phyloP scores from a whole-genome alignment of 2,797 vertebrate genomes.

The Squalus acanthias region DNA sequence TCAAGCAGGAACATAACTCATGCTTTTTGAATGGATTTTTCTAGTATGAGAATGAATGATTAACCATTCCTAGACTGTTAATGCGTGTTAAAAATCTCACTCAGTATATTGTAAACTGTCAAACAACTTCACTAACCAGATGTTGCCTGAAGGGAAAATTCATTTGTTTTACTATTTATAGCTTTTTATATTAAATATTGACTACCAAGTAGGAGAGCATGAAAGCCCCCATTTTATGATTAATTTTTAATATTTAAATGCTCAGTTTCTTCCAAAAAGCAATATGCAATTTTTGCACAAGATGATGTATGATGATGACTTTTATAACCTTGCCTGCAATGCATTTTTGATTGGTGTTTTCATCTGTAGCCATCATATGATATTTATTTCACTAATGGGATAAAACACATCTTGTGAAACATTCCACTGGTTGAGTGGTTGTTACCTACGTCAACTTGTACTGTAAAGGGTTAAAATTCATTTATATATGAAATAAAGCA shows the following conservation, averaged over 20 bases:
- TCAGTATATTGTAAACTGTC: neutral
- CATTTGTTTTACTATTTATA: constrained; percentile 27
- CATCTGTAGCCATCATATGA: neutral
- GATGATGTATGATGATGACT: neutral
- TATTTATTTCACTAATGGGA: neutral
- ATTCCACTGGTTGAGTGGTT: neutral
- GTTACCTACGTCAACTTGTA: neutral
- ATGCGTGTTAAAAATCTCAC: neutral
- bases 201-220: neutral
- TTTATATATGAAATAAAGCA: neutral
- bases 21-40: neutral
- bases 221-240: constrained; percentile 24
- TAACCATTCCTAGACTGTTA: constrained; percentile 24
- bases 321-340: neutral
- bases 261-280: neutral
- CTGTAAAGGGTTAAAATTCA: neutral
- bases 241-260: neutral
- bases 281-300: neutral
- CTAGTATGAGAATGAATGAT: neutral
- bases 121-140: neutral
- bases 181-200: neutral
- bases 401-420: neutral
- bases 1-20: neutral
- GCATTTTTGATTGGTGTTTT: neutral
- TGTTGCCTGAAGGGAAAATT: neutral